Evolutionary conservation across 2,888 invertebrate genomes (phyloP).

Genomic region (Poecilus cupreus): DNA sequence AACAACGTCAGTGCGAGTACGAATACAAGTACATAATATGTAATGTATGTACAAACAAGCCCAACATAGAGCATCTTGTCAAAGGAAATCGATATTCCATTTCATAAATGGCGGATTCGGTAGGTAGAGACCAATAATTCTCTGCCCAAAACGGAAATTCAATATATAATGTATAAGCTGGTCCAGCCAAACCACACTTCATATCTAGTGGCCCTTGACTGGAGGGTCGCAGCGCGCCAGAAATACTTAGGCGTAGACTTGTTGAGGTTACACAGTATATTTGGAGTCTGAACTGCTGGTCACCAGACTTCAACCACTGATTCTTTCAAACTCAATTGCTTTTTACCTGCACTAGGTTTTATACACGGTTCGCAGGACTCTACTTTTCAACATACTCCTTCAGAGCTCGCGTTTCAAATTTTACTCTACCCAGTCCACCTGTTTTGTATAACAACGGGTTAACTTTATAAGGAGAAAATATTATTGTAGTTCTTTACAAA

Average conservation of each 20-base stretch:
- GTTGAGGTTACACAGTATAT: slow-evolving; percentile 33
- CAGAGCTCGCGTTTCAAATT: neutral
- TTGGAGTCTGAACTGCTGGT: slow-evolving; percentile 20
- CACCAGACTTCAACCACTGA: neutral
- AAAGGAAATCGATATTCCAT: slow-evolving; percentile 46
- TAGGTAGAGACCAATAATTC: slow-evolving; percentile 31
- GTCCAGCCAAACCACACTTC: slow-evolving; percentile 26
- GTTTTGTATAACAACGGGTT: neutral
- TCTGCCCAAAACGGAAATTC: slow-evolving; percentile 31
- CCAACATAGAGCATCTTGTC: neutral
- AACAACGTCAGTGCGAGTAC: neutral
- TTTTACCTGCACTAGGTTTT: neutral
- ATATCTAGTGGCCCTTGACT: slow-evolving; percentile 34
- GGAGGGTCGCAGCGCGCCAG: slow-evolving; percentile 8
- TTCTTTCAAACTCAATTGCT: slow-evolving; percentile 17
- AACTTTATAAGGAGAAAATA: neutral
- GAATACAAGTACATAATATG: neutral
- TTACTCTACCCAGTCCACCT: neutral
- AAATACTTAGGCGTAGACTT: slow-evolving; percentile 34
- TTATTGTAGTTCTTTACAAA: no score
- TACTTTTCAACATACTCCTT: slow-evolving; percentile 2
- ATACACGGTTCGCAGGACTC: slow-evolving; percentile 21
- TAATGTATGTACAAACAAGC: slow-evolving; percentile 35
- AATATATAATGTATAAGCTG: slow-evolving; percentile 41
- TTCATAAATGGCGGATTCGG: slow-evolving; percentile 47